Percentiles rank a stretch among this genome's conserved stretches.
Evolutionary conservation across 2,888 invertebrate species (phyloP).

Genomic region (Graphium colonna): DNA sequence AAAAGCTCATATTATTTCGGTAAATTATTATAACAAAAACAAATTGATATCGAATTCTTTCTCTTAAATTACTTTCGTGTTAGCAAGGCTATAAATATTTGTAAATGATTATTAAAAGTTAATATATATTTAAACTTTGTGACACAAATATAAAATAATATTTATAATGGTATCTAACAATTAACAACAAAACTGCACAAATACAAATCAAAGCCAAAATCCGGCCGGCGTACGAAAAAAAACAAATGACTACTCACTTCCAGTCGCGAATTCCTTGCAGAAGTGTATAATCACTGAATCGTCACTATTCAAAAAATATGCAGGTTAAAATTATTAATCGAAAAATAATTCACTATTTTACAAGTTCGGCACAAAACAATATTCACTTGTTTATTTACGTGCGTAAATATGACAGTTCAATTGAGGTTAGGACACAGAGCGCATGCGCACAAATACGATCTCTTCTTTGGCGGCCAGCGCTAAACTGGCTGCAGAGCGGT

Average conservation of each 20-base stretch:
- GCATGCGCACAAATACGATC: conserved; percentile 57
- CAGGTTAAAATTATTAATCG: conserved; percentile 22
- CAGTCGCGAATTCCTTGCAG: conserved; percentile 63
- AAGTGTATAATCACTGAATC: conserved; percentile 44
- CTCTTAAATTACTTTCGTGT: no score
- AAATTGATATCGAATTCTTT: no score
- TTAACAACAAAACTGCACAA: conserved; percentile 35
- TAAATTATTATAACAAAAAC: no score
- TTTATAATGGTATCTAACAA: not conserved
- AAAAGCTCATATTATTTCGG: no score
- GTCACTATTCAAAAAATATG: conserved; percentile 24
- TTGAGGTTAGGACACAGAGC: conserved; percentile 36
- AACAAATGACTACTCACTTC: conserved; percentile 60
- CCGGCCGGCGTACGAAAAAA: conserved; percentile 54
- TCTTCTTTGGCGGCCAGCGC: conserved; percentile 46
- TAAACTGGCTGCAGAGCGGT: conserved; percentile 48
- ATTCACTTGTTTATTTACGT: conserved; percentile 72
- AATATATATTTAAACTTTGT: no score
- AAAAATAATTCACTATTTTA: conserved; percentile 33
- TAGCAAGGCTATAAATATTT: no score
- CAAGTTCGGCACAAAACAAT: conserved; percentile 45
- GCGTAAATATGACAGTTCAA: conserved; percentile 56
- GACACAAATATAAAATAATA: not conserved
- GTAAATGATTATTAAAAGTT: no score
- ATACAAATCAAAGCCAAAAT: conserved; percentile 54